These are phyloP conservation scores for Scolopax bukidnonensis DNA, from an alignment of 2,797 vertebrate species.

Conservation along the genomic window DNA sequence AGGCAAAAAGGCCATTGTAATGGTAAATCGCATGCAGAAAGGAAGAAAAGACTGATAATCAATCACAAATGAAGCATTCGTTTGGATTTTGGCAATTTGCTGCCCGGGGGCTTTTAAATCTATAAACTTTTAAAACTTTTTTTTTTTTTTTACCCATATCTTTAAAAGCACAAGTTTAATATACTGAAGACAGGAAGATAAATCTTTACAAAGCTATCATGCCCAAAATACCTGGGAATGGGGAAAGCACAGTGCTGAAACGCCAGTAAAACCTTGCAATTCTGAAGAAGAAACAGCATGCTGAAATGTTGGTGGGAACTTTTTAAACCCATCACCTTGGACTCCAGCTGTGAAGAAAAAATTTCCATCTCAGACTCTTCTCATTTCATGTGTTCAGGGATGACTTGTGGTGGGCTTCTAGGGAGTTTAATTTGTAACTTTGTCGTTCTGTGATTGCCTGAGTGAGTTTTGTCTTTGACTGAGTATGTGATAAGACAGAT, in stretches of 20 bases:
- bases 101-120: slow-evolving; percentile 23
- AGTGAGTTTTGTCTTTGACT: neutral
- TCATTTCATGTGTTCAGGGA: neutral
- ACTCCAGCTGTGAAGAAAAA: slow-evolving; percentile 11
- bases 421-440: neutral
- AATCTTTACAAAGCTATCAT: neutral
- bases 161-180: neutral
- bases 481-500: slow-evolving; percentile 35
- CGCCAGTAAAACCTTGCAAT: neutral
- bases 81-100: slow-evolving; percentile 59
- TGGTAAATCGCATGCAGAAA: slow-evolving; percentile 87
- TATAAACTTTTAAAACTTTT: neutral
- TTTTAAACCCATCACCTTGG: neutral
- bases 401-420: neutral
- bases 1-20: slow-evolving; percentile 90
- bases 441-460: neutral
- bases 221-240: neutral
- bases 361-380: neutral
- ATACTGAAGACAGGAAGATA: neutral
- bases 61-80: slow-evolving; percentile 77
- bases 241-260: neutral
- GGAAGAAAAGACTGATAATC: slow-evolving; percentile 80
- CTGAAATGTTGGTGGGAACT: neutral
- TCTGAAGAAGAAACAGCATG: neutral
- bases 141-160: neutral